Conservation (phyloP, 1,140 invertebrate species). For the Thrips palmi region DNA sequence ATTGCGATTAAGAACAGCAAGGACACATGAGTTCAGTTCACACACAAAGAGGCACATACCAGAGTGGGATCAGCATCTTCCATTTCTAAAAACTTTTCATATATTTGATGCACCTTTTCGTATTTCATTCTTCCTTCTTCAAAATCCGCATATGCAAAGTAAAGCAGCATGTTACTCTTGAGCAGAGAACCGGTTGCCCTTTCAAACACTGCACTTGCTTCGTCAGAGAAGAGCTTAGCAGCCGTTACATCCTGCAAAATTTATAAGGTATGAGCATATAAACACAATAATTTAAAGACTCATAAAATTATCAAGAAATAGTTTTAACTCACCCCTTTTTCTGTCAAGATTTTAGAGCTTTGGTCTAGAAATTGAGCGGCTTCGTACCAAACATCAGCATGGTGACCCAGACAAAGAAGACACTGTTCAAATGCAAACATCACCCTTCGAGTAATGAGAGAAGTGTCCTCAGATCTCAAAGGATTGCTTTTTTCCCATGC, state of each 20-base stretch:
- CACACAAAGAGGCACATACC: slow-evolving; percentile 32
- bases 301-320: slow-evolving; percentile 1
- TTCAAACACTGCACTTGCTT: slow-evolving; percentile 87
- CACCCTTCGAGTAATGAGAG: slow-evolving; percentile 77
- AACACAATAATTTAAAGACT: slow-evolving; percentile 1
- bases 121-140: slow-evolving; percentile 93
- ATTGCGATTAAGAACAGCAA: slow-evolving; percentile 4
- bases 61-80: slow-evolving; percentile 85
- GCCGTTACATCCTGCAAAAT: slow-evolving; percentile 64
- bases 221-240: slow-evolving; percentile 80
- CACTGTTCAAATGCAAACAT: slow-evolving; percentile 99
- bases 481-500: slow-evolving; percentile 95
- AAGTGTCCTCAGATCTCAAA: slow-evolving; percentile 84
- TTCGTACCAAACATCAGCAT: slow-evolving; percentile 98
- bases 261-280: not conserved
- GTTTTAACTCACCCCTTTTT: slow-evolving; percentile 76
- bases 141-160: slow-evolving; percentile 98
- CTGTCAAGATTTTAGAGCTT: slow-evolving; percentile 75
- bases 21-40: slow-evolving; percentile 9
- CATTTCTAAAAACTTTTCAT: slow-evolving; percentile 78
- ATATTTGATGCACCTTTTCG: slow-evolving; percentile 94
- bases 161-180: slow-evolving; percentile 80
- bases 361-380: slow-evolving; percentile 90
- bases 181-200: slow-evolving; percentile 68
- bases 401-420: slow-evolving; percentile 86